Evolutionary conservation across 2,888 invertebrate genomes (phyloP), one percentile per base, ranked within the genome.

Genomic region (Pristionchus exspectatus): DNA sequence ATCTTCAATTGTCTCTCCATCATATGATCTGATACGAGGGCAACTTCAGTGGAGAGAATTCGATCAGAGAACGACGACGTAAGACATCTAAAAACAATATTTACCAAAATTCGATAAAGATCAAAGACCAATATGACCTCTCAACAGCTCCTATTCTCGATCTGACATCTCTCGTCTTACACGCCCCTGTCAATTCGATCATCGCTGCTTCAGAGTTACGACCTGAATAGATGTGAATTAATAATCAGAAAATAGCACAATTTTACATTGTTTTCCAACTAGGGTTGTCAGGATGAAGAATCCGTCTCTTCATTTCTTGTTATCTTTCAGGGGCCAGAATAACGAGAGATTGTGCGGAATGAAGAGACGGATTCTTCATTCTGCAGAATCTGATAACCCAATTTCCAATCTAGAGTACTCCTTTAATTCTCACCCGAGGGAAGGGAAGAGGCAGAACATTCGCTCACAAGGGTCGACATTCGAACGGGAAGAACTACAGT

Each of bases 201-300:
- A 95, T 93, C 10, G 94, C 92, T 24, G 94, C 94, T 63, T 94
- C 94, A 59, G 92, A 93, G 88, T 92, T 93, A 77, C 93, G 90
- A n/a, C 94, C 94, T n/a, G 94, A 90, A n/a, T n/a, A n/a, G n/a
- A n/a, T n/a, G n/a, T n/a, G n/a, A n/a, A n/a, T n/a, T n/a, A n/a
- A n/a, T n/a, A n/a, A n/a, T n/a, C n/a, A n/a, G n/a, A n/a, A n/a
- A n/a, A n/a, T n/a, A n/a, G n/a, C n/a, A n/a, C n/a, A n/a, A n/a
- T n/a, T n/a, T n/a, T n/a, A n/a, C n/a, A n/a, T n/a, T n/a, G n/a
- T n/a, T n/a, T n/a, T n/a, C n/a, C n/a, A n/a, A n/a, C n/a, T n/a
- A n/a, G n/a, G n/a, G n/a, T n/a, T n/a, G n/a, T n/a, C n/a, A n/a
- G n/a, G n/a, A n/a, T n/a, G n/a, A n/a, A 38, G 38, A 38, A 38